Base-by-base conservation (phyloP, 2,888 invertebrate species). In the Rotaria socialis region DNA sequence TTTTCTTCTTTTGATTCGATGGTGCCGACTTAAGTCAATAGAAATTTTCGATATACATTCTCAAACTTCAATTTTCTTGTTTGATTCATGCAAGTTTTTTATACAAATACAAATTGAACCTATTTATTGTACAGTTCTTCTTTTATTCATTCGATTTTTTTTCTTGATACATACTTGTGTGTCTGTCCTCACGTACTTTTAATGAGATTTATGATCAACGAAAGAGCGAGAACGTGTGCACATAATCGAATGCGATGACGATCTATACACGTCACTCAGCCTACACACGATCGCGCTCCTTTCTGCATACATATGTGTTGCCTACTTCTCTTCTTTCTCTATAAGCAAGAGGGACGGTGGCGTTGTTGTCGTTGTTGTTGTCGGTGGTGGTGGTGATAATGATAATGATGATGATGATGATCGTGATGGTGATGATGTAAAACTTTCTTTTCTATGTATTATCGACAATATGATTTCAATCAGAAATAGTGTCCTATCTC, bases 191-290 rank as follows among this genome's bases (percentile, higher is more conserved):
- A 60, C 58, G n/a, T n/a, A 24, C n/a, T 60, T 60, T 60, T 60
- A 60, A 60, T 60, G 58, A 60, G 58, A 60, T 60, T 60, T 60
- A 60, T 60, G 58, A 27, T 60, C n/a, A 60, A 60, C 58, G 58
- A 27, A 60, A 60, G 58, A 60, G 10, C 27, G 58, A 60, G 58
- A 60, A 60, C 58, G 58, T 60, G 58, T 14, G 14, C 27, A 60
- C 8, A n/a, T 35, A 35, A 35, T 60, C 24, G 58, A 60, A 60
- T 60, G 24, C 19, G 58, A 60, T 60, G 58, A 60, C n/a, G 58
- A 60, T 60, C 58, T 60, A 60, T 60, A 11, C 58, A 60, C 19
- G 58, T 60, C 58, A 27, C 14, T 60, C 14, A 27, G n/a, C 27
- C 2, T 14, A 27, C 27, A 56, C 19, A 56, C 24, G 19, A 56